Evolutionary conservation across 2,113 vertebrate genomes (phyloP).

Genomic region (Hydropotes inermis): DNA sequence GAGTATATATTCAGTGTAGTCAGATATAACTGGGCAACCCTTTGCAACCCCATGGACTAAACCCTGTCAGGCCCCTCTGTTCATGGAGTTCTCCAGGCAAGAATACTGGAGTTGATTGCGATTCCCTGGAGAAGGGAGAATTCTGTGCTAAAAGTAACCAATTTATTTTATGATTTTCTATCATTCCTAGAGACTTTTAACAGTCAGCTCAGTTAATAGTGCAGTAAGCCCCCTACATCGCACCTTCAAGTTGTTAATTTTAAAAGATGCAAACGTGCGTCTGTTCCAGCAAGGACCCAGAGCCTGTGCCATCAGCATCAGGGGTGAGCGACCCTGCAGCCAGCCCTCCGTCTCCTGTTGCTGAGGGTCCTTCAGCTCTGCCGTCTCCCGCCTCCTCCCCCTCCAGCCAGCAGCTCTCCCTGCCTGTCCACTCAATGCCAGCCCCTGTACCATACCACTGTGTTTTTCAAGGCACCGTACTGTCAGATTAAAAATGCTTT

Average conservation of each 20-base stretch:
- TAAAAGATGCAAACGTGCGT: fast-evolving
- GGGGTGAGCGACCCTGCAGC: not conserved
- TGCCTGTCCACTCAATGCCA: not conserved
- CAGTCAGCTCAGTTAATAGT: not conserved
- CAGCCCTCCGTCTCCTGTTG: fast-evolving
- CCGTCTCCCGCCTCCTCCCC: fast-evolving
- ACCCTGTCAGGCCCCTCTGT: not conserved
- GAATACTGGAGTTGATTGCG: not conserved
- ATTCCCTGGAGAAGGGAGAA: not conserved
- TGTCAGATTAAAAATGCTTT: not conserved
- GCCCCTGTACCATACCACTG: not conserved
- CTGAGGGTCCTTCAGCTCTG: not conserved
- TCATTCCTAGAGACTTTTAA: not conserved
- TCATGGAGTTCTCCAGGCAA: not conserved
- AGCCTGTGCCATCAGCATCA: not conserved
- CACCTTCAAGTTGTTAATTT: not conserved
- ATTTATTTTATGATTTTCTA: not conserved
- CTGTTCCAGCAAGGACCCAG: not conserved
- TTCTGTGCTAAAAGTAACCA: not conserved
- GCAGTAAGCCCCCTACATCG: not conserved
- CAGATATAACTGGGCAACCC: not conserved
- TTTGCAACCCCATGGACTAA: not conserved
- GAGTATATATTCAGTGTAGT: not conserved
- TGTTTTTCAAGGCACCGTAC: not conserved
- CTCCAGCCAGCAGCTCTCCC: not conserved